Evolutionary conservation across 2,113 vertebrate genomes (phyloP), one percentile per base, ranked within the genome.

Genomic region (Mola mola): DNA sequence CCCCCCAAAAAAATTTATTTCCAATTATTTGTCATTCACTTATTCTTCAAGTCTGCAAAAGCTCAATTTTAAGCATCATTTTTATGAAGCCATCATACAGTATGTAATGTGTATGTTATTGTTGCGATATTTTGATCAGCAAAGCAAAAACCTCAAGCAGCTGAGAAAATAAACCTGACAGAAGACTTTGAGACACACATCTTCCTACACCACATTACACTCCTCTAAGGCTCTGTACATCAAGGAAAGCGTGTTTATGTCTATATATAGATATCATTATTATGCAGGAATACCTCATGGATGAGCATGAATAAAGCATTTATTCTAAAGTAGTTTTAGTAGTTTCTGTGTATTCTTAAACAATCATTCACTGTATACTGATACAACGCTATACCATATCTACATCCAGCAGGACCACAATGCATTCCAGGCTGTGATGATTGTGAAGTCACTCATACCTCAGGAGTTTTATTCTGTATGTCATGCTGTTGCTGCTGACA

Each of bases 201-300:
- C 56, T 68, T 49, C 58, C 63, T 37, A 55, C 68, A 36, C 63
- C 7, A 62, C 53, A 28, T 33, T 29, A 8, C 43, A 20, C 31
- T 60, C 41, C 19, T 65, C 37, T 11, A 12, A 60, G 53, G 60
- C 59, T 80, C 51, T n/a, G 36, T n/a, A 38, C 59, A 47, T 62
- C 61, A 37, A 22, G 19, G 20, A 62, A 66, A 57, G 28, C 56
- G 52, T 47, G 53, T 34, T 46, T 21, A 51, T 0, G 17, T 71
- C 77, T 86, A 84, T 76, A 84, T 85, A 87, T 82, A 86, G 80
- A 16, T 42, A 4, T 63, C 61, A 20, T 82, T 86, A 71, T 64
- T 60, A 85, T 84, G 64, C 84, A 70, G 46, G 10, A 40, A 62
- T 65, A 70, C 48, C 72, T 75, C 75, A 69, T 55, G 62, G 67